These are phyloP conservation scores for Bathynomus jamesi DNA, from an alignment of 1,140 invertebrate species.

Conservation along the genomic window DNA sequence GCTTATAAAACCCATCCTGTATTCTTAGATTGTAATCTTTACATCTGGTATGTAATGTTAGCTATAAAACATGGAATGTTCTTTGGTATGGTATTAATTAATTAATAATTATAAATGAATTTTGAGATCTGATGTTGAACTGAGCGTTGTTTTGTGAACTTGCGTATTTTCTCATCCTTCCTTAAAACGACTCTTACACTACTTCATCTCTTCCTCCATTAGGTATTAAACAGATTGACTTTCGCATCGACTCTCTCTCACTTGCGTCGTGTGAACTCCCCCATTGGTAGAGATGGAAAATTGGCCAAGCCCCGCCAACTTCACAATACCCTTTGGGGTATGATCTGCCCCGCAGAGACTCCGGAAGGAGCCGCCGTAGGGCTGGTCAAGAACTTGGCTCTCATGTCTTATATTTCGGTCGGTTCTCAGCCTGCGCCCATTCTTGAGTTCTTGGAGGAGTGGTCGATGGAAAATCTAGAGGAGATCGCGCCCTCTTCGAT, in stretches of 20 bases:
- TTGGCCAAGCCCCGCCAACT: constrained; percentile 94
- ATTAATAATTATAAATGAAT: background rate
- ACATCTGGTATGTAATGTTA: too few relatives aligned
- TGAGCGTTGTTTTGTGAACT: too few relatives aligned
- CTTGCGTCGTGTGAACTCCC: constrained; percentile 92
- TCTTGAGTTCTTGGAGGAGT: constrained; percentile 98
- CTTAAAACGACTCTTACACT: too few relatives aligned
- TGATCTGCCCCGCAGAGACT: constrained; percentile 99
- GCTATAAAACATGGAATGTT: too few relatives aligned
- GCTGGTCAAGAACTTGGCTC: constrained; percentile 92
- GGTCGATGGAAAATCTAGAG: constrained; percentile 99
- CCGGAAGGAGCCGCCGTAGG: constrained; percentile 88
- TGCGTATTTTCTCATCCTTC: too few relatives aligned
- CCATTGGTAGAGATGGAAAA: constrained; percentile 97
- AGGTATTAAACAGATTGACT: constrained; percentile 88
- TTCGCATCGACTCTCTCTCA: constrained; percentile 97
- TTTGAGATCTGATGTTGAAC: background rate
- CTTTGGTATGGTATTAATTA: background rate
- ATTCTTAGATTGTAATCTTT: too few relatives aligned
- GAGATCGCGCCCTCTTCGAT: constrained; percentile 72
- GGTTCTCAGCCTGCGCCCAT: constrained; percentile 97
- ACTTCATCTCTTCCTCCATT: too few relatives aligned
- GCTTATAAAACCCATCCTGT: too few relatives aligned
- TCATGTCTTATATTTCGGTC: constrained; percentile 99
- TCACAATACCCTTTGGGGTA: constrained; percentile 98